Evolutionary conservation across 2,113 vertebrate genomes (phyloP), one percentile per base, ranked within the genome.

Genomic region (Cynoglossus semilaevis): DNA sequence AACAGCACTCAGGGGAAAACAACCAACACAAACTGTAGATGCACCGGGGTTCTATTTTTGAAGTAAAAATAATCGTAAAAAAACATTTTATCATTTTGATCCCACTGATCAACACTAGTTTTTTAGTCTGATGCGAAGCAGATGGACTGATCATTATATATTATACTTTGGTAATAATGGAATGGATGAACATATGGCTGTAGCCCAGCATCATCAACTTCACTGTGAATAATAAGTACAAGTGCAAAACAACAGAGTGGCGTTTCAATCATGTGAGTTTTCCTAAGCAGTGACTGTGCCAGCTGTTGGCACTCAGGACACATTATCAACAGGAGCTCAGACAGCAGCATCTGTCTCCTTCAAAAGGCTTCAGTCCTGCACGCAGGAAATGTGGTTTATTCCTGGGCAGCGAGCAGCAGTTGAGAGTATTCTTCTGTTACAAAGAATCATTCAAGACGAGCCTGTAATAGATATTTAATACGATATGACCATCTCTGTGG

Each of bases 271-370:
- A 63, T 67, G 47, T 52, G 49, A 35, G 41, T 52, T 65, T 78
- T 76, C 54, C 67, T n/a, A n/a, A n/a, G n/a, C 22, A 61, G 38
- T 41, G 35, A 58, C 58, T 47, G 13, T n/a, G 19, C 58, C 50
- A 58, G 61, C 16, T 13, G 46, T 36, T 65, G 47, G 15, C 29
- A 53, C 42, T 62, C 11, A 36, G 36, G 67, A 71, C 58, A 71
- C 70, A 64, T 51, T 71, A 74, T 73, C 64, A 70, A 70, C 53
- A 78, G 67, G 43, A 67, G 51, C 44, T 18, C 45, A 45, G 65
- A 57, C 52, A 37, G 70, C 36, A 54, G 54, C 68, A 72, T 69
- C 58, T 72, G 68, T 69, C 72, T 68, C 51, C 64, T 41, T 54
- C 34, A 79, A 63, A 42, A 65, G 36, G 29, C 58, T 58, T n/a